Percentiles rank a stretch among this genome's conserved stretches.
phyloP scores from a whole-genome alignment of 2,797 vertebrate genomes.

The Dipus sagitta region DNA sequence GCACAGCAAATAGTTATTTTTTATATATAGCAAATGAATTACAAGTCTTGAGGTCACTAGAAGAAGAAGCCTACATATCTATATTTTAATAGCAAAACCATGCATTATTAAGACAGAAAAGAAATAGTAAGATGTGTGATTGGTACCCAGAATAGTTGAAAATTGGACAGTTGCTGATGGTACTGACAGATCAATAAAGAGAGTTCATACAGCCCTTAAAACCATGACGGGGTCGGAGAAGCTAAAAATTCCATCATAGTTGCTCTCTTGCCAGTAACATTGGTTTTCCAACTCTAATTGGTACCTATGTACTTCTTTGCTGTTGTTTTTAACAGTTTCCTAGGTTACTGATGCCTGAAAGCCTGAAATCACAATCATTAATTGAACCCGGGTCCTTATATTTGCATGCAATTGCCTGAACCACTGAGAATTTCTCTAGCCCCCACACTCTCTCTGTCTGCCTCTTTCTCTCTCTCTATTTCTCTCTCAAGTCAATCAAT shows the following conservation, averaged over 20 bases:
- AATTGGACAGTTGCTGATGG: neutral
- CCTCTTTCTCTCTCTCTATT: no score
- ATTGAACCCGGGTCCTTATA: neutral
- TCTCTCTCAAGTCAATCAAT: no score
- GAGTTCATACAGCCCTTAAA: neutral
- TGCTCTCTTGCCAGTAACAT: neutral
- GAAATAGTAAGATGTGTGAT: neutral
- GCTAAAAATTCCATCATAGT: neutral
- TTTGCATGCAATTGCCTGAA: no score
- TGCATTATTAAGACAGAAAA: neutral
- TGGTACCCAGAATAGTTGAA: neutral
- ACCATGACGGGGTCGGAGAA: neutral
- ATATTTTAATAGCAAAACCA: neutral
- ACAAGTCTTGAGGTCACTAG: neutral
- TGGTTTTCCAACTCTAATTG: neutral
- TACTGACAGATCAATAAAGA: neutral
- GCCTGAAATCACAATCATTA: neutral
- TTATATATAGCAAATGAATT: constrained; percentile 25
- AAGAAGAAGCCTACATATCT: neutral
- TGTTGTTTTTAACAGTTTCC: neutral
- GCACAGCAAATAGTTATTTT: neutral
- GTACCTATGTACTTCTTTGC: neutral
- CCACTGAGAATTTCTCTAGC: no score
- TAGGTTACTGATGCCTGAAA: neutral
- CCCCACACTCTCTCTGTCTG: no score